phyloP scores from a whole-genome alignment of 1,140 invertebrate species.

The Brachionus manjavacas region DNA sequence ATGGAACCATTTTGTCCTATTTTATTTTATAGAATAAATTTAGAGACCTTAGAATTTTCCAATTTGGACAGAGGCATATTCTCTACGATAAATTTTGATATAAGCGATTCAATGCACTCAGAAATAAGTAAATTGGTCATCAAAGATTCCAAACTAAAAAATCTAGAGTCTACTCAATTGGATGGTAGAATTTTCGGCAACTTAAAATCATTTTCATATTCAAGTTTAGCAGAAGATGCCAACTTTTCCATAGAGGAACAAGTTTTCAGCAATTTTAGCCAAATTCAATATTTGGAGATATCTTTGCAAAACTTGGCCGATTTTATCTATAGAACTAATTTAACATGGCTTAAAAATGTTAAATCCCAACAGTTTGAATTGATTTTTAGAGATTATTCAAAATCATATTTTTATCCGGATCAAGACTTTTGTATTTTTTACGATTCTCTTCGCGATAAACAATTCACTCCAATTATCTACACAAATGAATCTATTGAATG shows the following conservation, averaged over 20 bases:
- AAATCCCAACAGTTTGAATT: neutral
- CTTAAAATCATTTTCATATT: neutral
- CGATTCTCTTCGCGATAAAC: neutral
- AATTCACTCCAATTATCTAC: neutral
- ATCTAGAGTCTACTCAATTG: neutral
- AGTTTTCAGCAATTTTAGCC: neutral
- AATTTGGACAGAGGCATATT: neutral
- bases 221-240: neutral
- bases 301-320: neutral
- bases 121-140: neutral
- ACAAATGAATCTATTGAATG: neutral
- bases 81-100: neutral
- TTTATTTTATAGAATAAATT: neutral
- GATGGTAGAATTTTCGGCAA: neutral
- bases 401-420: neutral
- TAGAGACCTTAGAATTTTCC: neutral
- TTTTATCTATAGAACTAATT: neutral
- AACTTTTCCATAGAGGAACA: neutral
- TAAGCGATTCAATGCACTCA: neutral
- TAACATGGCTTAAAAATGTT: neutral
- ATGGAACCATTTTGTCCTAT: neutral
- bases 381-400: neutral
- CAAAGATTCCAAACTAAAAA: neutral
- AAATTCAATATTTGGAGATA: neutral
- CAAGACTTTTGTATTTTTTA: conserved; percentile 18